Conservation (phyloP, 2,888 invertebrate species). For the Scelioninae gen. 1 region DNA sequence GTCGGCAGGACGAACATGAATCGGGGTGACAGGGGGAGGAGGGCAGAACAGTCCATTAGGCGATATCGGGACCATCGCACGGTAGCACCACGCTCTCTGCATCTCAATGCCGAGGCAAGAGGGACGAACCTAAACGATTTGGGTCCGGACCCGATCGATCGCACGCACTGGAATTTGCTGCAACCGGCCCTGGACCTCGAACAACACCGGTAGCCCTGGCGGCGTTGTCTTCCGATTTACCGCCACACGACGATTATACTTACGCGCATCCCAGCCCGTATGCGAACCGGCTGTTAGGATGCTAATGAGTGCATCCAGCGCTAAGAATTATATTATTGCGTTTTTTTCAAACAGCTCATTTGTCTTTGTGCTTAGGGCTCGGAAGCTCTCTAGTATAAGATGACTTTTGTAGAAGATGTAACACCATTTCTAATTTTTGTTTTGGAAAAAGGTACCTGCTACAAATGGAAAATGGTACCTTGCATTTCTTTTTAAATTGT, state of each 20-base stretch:
- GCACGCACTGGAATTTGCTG: slow-evolving; percentile 62
- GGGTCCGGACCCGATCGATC: slow-evolving; percentile 74
- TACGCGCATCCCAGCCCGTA: slow-evolving; percentile 49
- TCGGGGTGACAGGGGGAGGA: slow-evolving; percentile 73
- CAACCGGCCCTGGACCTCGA: slow-evolving; percentile 76
- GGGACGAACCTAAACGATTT: slow-evolving; percentile 75
- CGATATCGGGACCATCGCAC: slow-evolving; percentile 84
- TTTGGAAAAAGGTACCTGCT: too few species aligned
- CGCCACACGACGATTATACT: slow-evolving; percentile 69
- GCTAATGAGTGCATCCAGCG: slow-evolving; percentile 59
- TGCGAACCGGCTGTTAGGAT: slow-evolving; percentile 48
- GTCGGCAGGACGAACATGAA: slow-evolving; percentile 73
- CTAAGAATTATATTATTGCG: slow-evolving; percentile 55
- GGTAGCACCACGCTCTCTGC: slow-evolving; percentile 84
- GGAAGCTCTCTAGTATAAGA: not conserved
- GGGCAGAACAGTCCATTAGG: slow-evolving; percentile 84
- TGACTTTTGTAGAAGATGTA: too few species aligned
- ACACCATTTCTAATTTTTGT: too few species aligned
- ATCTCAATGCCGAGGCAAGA: slow-evolving; percentile 82
- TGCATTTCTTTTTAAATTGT: too few species aligned
- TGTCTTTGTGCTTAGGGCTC: slow-evolving; percentile 29
- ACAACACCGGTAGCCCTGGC: slow-evolving; percentile 83
- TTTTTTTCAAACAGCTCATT: slow-evolving; percentile 45
- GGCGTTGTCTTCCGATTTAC: slow-evolving; percentile 80
- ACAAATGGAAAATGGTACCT: too few species aligned